Evolutionary conservation across 1,140 invertebrate genomes (phyloP).

Genomic region (Sycophaga agraensis): DNA sequence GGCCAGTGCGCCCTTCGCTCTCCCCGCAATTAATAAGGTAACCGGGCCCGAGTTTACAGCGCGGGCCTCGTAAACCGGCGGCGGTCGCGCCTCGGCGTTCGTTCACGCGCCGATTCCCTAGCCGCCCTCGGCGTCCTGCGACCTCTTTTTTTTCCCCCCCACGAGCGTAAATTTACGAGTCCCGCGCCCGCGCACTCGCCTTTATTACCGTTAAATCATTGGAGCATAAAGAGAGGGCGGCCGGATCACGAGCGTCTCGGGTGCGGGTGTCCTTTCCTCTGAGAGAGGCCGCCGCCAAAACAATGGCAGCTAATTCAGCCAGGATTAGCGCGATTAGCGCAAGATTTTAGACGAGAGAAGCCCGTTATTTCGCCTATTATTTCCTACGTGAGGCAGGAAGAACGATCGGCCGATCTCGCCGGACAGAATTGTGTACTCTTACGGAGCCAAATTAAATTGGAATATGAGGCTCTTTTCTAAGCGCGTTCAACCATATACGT

Average conservation of each 20-base stretch:
- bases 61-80: conserved; percentile 3
- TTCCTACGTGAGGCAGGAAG: too few species aligned
- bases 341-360: conserved; percentile 12
- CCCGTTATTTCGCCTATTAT: too few species aligned
- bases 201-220: conserved; percentile 14
- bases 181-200: background rate
- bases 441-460: too few species aligned
- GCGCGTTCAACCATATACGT: too few species aligned
- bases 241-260: background rate
- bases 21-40: conserved; percentile 7
- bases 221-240: background rate
- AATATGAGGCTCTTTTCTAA: too few species aligned
- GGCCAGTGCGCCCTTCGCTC: too few species aligned
- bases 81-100: too few species aligned
- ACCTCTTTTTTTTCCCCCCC: background rate
- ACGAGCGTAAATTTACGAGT: conserved; percentile 11
- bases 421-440: too few species aligned
- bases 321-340: conserved; percentile 5
- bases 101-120: too few species aligned
- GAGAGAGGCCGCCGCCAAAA: too few species aligned
- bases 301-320: conserved; percentile 17
- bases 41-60: background rate
- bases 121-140: background rate
- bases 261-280: too few species aligned
- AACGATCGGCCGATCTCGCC: too few species aligned